phyloP scores from a whole-genome alignment of 1,140 invertebrate genomes.

The Lucilia sericata region DNA sequence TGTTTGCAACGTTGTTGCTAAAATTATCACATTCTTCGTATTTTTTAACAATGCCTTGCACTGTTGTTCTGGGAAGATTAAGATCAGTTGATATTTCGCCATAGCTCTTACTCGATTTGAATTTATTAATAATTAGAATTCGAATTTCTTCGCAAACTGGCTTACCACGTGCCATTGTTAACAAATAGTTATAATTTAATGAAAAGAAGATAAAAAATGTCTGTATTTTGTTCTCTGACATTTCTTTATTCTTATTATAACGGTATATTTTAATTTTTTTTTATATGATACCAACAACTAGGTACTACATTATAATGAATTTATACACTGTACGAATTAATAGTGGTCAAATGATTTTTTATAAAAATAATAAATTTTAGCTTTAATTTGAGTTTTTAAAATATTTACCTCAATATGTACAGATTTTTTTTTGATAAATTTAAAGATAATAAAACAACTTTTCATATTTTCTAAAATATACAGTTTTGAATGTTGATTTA shows the following conservation, averaged over 20 bases:
- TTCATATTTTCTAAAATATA: no score
- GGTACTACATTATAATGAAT: no score
- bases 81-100: constrained; percentile 24
- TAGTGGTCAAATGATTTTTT: no score
- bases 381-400: no score
- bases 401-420: no score
- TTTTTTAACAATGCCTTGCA: constrained; percentile 17
- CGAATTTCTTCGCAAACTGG: constrained; percentile 23
- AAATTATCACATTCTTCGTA: not conserved
- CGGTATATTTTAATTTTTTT: not conserved
- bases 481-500: no score
- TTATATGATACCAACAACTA: no score
- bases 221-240: not conserved
- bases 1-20: not conserved
- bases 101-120: constrained; percentile 20
- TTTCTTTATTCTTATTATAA: not conserved
- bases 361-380: no score
- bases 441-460: no score
- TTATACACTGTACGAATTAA: no score
- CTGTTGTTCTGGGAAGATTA: constrained; percentile 11
- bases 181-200: not conserved
- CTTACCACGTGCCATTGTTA: constrained; percentile 22
- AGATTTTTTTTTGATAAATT: no score
- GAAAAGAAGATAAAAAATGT: no score
- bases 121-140: constrained; percentile 25